Conservation (phyloP, 1,140 invertebrate genomes). For the Branchinecta lynchi region DNA sequence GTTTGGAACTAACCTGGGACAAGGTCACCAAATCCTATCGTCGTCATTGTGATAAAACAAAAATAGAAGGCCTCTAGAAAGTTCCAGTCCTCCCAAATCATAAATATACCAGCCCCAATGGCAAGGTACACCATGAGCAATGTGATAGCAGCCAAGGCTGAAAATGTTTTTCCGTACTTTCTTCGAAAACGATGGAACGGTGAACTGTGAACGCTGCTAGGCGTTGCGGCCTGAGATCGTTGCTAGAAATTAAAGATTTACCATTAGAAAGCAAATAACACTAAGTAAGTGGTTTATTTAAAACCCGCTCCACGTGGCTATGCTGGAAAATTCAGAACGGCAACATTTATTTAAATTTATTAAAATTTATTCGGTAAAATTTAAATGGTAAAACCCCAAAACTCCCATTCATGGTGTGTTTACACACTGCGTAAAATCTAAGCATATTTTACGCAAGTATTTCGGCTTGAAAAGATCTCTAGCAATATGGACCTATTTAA, state of each 20-base stretch:
- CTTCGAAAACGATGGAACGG: constrained; percentile 16
- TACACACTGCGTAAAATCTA: no score
- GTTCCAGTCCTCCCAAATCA: constrained; percentile 68
- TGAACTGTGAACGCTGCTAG: constrained; percentile 15
- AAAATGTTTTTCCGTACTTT: constrained; percentile 34
- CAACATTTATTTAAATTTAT: no score
- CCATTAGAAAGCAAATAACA: not conserved
- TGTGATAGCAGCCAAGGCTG: constrained; percentile 49
- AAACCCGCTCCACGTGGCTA: no score
- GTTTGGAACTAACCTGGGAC: constrained; percentile 54
- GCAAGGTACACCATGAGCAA: constrained; percentile 60
- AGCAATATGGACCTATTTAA: no score
- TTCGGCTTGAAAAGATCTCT: no score
- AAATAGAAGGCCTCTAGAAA: constrained; percentile 89
- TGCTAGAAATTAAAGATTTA: not conserved
- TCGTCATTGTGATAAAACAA: constrained; percentile 87
- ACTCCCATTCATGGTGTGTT: no score
- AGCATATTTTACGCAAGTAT: no score
- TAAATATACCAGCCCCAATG: constrained; percentile 41
- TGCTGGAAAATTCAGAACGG: no score
- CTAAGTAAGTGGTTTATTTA: no score
- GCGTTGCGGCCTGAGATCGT: constrained; percentile 16
- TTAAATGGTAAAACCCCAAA: no score
- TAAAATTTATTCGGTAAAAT: no score
- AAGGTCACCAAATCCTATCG: constrained; percentile 80